Evolutionary conservation across 2,888 invertebrate genomes (phyloP).

Genomic region (Harpalus rufipes): DNA sequence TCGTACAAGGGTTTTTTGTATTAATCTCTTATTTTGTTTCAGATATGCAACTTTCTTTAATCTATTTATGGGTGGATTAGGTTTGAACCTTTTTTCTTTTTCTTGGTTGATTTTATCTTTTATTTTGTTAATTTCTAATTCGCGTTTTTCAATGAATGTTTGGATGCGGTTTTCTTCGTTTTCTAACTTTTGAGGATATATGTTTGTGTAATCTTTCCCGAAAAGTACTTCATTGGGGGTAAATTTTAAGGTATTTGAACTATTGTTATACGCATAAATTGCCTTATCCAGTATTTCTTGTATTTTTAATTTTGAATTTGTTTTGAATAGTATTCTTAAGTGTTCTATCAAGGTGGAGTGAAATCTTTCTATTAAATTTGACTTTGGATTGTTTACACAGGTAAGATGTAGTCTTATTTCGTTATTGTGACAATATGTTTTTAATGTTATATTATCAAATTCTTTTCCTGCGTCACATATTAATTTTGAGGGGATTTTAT

Average conservation of each 20-base stretch:
- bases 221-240: not conserved
- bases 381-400: constrained; percentile 2
- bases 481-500: not conserved
- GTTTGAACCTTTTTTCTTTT: not conserved
- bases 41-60: constrained; percentile 4
- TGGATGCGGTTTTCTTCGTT: not conserved
- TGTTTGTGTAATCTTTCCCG: not conserved
- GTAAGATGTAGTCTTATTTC: constrained; percentile 9
- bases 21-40: constrained; percentile 1
- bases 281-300: not conserved
- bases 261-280: not conserved
- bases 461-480: constrained; percentile 1
- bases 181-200: not conserved
- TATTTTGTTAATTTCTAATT: not conserved
- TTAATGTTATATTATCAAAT: not conserved
- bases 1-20: not conserved
- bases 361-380: constrained; percentile 10
- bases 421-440: not conserved
- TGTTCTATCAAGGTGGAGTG: constrained; percentile 12
- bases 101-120: constrained; percentile 1
- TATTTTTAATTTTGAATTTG: not conserved
- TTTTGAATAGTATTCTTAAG: not conserved
- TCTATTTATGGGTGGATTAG: not conserved
- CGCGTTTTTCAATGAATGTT: not conserved
- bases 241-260: not conserved